phyloP scores from a whole-genome alignment of 2,797 vertebrate species.

The Setipinna tenuifilis region DNA sequence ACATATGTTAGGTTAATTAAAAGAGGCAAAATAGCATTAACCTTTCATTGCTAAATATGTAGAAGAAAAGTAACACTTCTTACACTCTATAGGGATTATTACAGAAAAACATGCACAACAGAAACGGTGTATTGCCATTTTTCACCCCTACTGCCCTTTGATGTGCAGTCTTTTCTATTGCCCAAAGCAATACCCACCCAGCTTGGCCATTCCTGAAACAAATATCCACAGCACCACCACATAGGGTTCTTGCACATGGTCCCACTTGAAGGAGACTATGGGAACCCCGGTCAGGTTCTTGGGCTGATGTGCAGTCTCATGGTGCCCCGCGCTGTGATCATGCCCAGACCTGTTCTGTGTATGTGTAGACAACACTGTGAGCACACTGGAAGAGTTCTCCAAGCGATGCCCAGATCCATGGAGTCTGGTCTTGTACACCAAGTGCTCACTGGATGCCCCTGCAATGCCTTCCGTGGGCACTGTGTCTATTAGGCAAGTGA shows the following conservation, averaged over 20 bases:
- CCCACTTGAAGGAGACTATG: conserved; percentile 70
- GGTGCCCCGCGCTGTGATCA: background rate
- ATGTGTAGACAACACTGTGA: background rate
- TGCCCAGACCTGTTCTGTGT: background rate
- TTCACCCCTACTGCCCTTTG: background rate
- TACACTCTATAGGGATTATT: background rate
- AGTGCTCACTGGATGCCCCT: background rate
- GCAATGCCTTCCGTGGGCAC: background rate
- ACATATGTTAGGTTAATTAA: background rate
- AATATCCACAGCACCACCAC: conserved; percentile 70
- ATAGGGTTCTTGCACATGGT: conserved; percentile 68
- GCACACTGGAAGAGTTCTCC: conserved; percentile 23
- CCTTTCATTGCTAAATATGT: background rate
- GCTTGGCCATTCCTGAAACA: conserved; percentile 68
- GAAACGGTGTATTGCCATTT: no score
- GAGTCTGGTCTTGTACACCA: background rate
- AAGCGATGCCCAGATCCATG: background rate
- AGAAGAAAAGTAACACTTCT: background rate
- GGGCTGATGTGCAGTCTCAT: background rate
- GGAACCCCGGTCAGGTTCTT: conserved; percentile 54
- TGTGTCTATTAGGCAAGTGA: conserved; percentile 39
- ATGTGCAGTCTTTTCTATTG: background rate
- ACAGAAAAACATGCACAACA: background rate
- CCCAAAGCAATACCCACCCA: conserved; percentile 67
- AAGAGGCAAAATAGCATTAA: background rate